Evolutionary conservation across 2,113 vertebrate species (phyloP), one percentile per base, ranked within the genome.

Genomic region (Heteronetta atricapilla): DNA sequence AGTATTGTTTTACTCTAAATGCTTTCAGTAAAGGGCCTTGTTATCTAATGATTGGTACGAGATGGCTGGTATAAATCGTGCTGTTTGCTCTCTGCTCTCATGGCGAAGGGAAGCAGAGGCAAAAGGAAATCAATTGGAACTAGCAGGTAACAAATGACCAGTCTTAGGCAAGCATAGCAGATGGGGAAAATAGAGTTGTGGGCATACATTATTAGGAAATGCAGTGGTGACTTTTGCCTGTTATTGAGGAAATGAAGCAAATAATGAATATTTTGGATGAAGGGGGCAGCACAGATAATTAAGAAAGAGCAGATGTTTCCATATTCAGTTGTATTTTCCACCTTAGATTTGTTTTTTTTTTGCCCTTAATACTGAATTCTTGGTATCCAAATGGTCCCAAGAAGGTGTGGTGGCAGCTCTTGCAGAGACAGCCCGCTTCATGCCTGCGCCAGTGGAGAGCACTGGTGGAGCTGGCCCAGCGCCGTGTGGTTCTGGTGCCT

Each of bases 51-150:
- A 98, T 98, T 98, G 98, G 97, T 98, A 96, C 97, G 97, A 90
- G 96, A 98, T 97, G 97, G 96, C 96, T 97, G 94, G 96, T 95
- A 98, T 98, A 98, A 98, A 98, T 98, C 95, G 88, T 97, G 95
- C 60, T 96, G 96, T 95, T 97, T 97, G 97, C 91, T 98, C 95
- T 93, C 96, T 93, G 91, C 94, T 93, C 96, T 98, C 89, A 36
- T 97, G 96, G 97, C 28, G 9, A 93, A 91, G 88, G 95, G 97
- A 97, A 94, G 97, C 90, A 91, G 95, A 98, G 94, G 97, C 96
- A 98, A 98, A 97, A 98, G 98, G 97, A 98, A 98, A 98, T 98
- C 98, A 98, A 98, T 98, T 97, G 97, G 96, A 98, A 98, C 97
- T 97, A 98, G 97, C 97, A 98, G 97, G 97, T 98, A 98, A 98